Percentiles rank a stretch among this genome's conserved stretches.
These are phyloP conservation scores for Rhabdophis nuchalis DNA, from an alignment of 2,797 vertebrate species.

Conservation along the genomic window DNA sequence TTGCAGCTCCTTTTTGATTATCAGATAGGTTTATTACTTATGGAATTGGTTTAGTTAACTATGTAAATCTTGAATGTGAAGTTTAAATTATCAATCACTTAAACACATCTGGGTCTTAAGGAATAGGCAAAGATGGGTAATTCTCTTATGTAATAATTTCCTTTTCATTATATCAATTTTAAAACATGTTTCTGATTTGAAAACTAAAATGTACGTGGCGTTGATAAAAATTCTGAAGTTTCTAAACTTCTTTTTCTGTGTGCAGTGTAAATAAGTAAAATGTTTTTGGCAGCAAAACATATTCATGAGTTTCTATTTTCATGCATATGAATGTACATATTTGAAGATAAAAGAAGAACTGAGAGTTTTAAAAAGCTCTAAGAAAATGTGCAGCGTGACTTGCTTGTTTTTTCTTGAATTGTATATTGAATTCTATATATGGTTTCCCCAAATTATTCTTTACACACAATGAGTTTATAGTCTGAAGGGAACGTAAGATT, in stretches of 20 bases:
- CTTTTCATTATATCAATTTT: not conserved
- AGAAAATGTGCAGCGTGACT: not conserved
- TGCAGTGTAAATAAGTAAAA: not conserved
- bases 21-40: not conserved
- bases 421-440: slow-evolving; percentile 21
- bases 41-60: not conserved
- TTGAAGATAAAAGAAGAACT: not conserved
- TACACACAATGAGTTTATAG: not conserved
- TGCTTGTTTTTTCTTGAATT: not conserved
- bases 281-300: not conserved
- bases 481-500: not conserved
- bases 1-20: not conserved
- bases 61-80: not conserved
- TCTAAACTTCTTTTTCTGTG: not conserved
- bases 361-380: slow-evolving; percentile 13
- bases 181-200: not conserved
- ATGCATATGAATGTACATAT: not conserved
- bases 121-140: not conserved
- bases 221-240: not conserved
- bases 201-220: not conserved
- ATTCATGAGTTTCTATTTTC: slow-evolving; percentile 5
- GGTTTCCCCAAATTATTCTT: not conserved
- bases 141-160: not conserved
- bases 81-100: not conserved
- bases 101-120: not conserved